Conservation (phyloP, 2,113 vertebrate genomes). For the Forbesichthys agassizii region DNA sequence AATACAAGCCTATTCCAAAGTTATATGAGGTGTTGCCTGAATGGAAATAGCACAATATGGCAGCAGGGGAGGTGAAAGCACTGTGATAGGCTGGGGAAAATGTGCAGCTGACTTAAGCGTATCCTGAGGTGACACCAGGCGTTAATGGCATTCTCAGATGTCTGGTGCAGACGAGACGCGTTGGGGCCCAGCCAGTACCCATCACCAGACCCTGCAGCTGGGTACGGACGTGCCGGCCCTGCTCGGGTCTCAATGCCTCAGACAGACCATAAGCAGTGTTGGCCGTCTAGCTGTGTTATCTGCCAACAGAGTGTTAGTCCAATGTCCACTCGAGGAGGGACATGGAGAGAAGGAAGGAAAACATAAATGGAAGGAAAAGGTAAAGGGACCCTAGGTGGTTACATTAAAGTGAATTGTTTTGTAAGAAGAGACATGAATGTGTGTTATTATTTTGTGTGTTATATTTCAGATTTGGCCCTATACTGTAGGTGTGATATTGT, state of each 20-base stretch:
- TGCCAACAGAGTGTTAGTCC: slow-evolving; percentile 26
- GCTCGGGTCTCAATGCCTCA: slow-evolving; percentile 37
- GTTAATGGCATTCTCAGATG: slow-evolving; percentile 69
- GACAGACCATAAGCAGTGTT: slow-evolving; percentile 23
- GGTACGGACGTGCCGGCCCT: slow-evolving; percentile 31
- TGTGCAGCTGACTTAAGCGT: slow-evolving; percentile 54
- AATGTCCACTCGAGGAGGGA: slow-evolving; percentile 1
- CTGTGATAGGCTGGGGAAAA: slow-evolving; percentile 50
- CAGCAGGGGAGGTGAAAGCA: slow-evolving; percentile 40
- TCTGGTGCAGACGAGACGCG: slow-evolving; percentile 62
- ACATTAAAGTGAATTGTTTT: not conserved
- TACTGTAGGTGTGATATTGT: too few relatives aligned
- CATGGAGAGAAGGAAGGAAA: slow-evolving; percentile 27
- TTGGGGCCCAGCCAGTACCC: slow-evolving; percentile 64
- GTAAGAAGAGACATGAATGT: too few relatives aligned
- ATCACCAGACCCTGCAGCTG: slow-evolving; percentile 59
- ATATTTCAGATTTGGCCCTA: too few relatives aligned
- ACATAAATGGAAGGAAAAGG: not conserved
- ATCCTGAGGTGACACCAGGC: slow-evolving; percentile 69
- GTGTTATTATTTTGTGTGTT: too few relatives aligned
- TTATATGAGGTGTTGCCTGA: slow-evolving; percentile 63
- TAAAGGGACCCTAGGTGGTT: not conserved
- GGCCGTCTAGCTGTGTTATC: slow-evolving; percentile 29
- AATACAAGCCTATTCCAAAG: slow-evolving; percentile 37
- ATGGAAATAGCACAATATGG: slow-evolving; percentile 52